Evolutionary conservation across 2,797 vertebrate species (phyloP).

Genomic region (Anniella stebbinsi): DNA sequence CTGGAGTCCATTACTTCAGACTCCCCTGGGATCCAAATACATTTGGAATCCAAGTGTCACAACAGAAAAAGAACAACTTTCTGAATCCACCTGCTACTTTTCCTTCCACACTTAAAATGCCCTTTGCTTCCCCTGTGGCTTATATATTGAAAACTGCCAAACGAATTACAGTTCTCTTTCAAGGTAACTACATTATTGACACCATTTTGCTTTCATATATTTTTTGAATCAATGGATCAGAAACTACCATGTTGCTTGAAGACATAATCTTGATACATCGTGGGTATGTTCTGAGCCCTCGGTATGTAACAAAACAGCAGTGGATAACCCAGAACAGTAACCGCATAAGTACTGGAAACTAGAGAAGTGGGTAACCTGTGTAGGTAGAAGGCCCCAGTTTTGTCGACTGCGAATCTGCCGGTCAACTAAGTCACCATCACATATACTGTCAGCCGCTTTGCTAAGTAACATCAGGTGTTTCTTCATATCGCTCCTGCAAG

Average conservation of each 20-base stretch:
- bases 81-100: neutral
- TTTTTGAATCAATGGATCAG: neutral
- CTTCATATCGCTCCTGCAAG: constrained; percentile 87
- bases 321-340: neutral
- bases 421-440: constrained; percentile 96
- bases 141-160: neutral
- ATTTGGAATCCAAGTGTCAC: neutral
- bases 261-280: neutral
- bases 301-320: neutral
- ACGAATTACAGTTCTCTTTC: neutral
- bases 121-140: neutral
- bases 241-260: neutral
- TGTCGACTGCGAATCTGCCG: constrained; percentile 90
- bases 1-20: neutral
- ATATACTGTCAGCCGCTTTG: constrained; percentile 95
- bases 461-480: constrained; percentile 94
- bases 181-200: neutral
- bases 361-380: constrained; percentile 83
- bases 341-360: neutral
- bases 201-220: neutral
- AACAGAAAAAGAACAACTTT: neutral
- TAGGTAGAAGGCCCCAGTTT: constrained; percentile 95
- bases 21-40: no score
- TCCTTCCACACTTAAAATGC: neutral
- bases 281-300: neutral